Conservation (phyloP, 2,888 invertebrate species). For the Physocephala rufipes region DNA sequence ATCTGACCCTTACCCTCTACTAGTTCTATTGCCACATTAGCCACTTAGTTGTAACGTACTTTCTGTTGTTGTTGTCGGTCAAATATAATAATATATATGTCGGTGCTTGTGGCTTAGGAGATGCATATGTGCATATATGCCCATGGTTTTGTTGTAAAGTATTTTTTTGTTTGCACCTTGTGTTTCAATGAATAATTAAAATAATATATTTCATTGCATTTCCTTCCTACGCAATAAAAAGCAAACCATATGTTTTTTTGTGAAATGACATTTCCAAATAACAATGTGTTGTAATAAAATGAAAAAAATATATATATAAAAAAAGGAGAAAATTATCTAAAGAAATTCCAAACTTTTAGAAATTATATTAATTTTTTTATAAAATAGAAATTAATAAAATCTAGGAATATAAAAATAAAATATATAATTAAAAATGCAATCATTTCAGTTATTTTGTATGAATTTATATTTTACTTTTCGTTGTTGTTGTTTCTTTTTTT, state of each 20-base stretch:
- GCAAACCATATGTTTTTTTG: no score
- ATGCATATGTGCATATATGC: no score
- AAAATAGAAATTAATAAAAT: no score
- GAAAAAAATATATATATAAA: background rate
- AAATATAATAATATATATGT: background rate
- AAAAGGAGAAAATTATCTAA: no score
- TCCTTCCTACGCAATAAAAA: background rate
- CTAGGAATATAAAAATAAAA: no score
- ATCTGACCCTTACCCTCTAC: background rate
- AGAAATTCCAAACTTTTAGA: no score
- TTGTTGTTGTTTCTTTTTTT: slow-evolving; percentile 1
- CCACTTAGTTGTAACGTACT: background rate
- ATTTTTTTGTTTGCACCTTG: background rate
- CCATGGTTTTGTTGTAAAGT: background rate
- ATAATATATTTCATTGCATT: background rate
- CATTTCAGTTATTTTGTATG: background rate
- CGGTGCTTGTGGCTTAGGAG: background rate
- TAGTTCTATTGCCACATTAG: background rate
- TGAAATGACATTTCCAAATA: background rate
- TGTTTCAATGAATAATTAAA: background rate
- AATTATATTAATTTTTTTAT: no score
- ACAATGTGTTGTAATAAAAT: background rate
- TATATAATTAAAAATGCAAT: no score
- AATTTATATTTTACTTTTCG: background rate
- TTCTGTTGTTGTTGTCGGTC: background rate